These are phyloP conservation scores for Eulithis prunata DNA, from an alignment of 2,888 invertebrate genomes.

Conservation along the genomic window DNA sequence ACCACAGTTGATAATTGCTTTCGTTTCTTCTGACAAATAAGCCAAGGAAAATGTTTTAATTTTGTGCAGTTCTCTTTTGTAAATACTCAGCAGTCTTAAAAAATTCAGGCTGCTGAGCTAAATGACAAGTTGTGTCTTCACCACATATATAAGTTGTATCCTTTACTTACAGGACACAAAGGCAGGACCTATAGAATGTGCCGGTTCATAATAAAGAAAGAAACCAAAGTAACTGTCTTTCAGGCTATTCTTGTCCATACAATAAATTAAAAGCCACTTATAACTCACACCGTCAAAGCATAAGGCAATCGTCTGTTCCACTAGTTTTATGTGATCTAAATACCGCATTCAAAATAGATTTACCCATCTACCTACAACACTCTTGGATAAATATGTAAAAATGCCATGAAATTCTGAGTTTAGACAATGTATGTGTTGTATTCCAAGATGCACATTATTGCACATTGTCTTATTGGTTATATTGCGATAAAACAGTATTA, in stretches of 20 bases:
- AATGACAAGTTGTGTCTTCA: no score
- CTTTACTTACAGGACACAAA: no score
- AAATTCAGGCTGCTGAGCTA: no score
- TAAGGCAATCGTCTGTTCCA: slow-evolving; percentile 42
- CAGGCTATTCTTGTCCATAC: slow-evolving; percentile 30
- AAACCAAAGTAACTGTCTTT: slow-evolving; percentile 20
- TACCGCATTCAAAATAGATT: slow-evolving; percentile 55
- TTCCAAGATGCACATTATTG: neutral
- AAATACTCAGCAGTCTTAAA: neutral
- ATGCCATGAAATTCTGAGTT: no score
- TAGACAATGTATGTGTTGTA: no score
- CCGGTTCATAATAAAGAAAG: neutral
- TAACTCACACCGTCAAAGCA: slow-evolving; percentile 17
- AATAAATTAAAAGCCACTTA: slow-evolving; percentile 19
- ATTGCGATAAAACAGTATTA: neutral
- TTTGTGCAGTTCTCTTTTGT: neutral
- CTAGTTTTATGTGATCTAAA: slow-evolving; percentile 58
- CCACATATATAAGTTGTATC: no score
- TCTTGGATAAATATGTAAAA: slow-evolving; percentile 34
- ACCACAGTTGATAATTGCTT: slow-evolving; percentile 27
- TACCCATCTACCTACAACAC: slow-evolving; percentile 40
- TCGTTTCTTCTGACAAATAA: slow-evolving; percentile 25
- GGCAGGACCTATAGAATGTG: neutral
- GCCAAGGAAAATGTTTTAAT: slow-evolving; percentile 10
- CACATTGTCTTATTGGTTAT: neutral